phyloP scores from a whole-genome alignment of 1,140 invertebrate genomes.

The Nixonia krombeini region DNA sequence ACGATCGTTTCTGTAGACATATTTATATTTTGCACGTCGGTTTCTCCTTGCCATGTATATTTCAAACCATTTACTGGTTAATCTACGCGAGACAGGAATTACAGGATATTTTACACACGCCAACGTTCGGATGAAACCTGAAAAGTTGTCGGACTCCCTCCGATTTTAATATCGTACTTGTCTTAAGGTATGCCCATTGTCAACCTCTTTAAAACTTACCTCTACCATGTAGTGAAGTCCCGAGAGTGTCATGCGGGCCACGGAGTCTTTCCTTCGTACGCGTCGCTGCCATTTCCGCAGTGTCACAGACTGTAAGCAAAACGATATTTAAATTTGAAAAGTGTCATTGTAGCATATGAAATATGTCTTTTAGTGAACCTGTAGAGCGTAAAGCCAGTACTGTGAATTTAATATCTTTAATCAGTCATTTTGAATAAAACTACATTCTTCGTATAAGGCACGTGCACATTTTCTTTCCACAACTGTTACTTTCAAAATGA shows the following conservation, averaged over 20 bases:
- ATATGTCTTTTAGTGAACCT: conserved; percentile 5
- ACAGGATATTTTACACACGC: too few relatives aligned
- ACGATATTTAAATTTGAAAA: conserved; percentile 23
- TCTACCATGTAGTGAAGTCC: conserved; percentile 80
- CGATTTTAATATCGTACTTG: not conserved
- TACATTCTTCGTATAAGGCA: not conserved
- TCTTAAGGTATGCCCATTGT: conserved; percentile 1
- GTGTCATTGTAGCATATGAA: conserved; percentile 11
- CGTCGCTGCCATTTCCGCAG: conserved; percentile 68
- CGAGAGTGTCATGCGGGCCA: conserved; percentile 78
- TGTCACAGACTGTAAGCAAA: conserved; percentile 62
- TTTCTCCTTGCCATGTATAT: conserved; percentile 4
- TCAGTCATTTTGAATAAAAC: not conserved
- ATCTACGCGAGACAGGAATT: too few relatives aligned
- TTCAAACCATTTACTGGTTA: too few relatives aligned
- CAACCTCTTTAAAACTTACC: conserved; percentile 71
- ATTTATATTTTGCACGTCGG: conserved; percentile 6
- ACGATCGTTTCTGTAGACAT: conserved; percentile 7
- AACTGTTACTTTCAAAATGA: not conserved
- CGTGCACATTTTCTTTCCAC: not conserved
- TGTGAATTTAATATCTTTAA: conserved; percentile 3
- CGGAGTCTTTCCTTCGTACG: conserved; percentile 77
- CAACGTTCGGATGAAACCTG: too few relatives aligned
- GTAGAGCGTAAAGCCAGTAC: too few relatives aligned
- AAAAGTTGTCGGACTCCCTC: too few relatives aligned